phyloP scores from a whole-genome alignment of 2,888 invertebrate genomes.

The Autographa pulchrina region DNA sequence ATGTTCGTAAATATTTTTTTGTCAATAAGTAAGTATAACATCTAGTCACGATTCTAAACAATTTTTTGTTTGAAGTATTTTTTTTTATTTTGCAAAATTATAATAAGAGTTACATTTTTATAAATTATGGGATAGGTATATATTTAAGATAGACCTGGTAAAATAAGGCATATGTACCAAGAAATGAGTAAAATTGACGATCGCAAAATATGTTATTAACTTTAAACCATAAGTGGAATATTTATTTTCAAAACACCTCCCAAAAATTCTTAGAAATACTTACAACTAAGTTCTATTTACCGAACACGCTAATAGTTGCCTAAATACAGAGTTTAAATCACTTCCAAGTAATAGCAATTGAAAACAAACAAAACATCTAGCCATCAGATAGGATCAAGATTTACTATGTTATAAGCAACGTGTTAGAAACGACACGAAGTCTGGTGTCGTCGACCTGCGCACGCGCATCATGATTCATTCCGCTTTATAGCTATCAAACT shows the following conservation, averaged over 20 bases:
- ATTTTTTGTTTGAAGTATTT: too few species aligned
- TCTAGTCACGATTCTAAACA: too few species aligned
- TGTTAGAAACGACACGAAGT: slow-evolving; percentile 53
- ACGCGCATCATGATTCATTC: slow-evolving; percentile 47
- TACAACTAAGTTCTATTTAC: not conserved
- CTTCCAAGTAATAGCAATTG: slow-evolving; percentile 11
- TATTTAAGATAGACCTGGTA: too few species aligned
- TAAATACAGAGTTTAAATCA: slow-evolving; percentile 11
- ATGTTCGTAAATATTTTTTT: too few species aligned
- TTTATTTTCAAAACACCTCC: not conserved
- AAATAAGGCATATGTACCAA: too few species aligned
- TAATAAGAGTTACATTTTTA: too few species aligned
- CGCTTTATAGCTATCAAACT: slow-evolving; percentile 49
- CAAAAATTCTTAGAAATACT: not conserved
- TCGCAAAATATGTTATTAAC: too few species aligned
- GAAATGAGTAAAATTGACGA: too few species aligned
- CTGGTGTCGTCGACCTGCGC: slow-evolving; percentile 56
- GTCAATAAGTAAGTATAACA: too few species aligned
- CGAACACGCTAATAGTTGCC: not conserved
- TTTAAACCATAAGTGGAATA: too few species aligned
- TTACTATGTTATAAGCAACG: slow-evolving; percentile 36
- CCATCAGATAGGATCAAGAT: slow-evolving; percentile 49
- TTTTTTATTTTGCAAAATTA: too few species aligned
- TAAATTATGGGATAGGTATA: too few species aligned
- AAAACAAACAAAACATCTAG: slow-evolving; percentile 41